Conservation (phyloP, 2,113 vertebrate genomes). For the Crocuta crocuta region DNA sequence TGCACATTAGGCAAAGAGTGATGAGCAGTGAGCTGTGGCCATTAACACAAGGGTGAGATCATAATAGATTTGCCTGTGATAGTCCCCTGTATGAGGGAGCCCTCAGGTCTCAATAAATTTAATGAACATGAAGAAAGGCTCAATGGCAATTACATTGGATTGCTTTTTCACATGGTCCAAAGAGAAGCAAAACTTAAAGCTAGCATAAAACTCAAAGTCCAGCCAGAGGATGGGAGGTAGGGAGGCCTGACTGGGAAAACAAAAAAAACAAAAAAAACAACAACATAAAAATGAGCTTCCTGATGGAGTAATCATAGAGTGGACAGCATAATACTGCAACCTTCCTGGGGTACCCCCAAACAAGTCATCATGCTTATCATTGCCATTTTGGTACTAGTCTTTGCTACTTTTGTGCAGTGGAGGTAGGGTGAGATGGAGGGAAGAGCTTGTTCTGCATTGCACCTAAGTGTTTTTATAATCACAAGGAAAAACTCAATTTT, state of each 20-base stretch:
- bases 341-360: neutral
- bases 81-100: accelerated
- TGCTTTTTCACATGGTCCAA: neutral
- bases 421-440: neutral
- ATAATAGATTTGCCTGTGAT: neutral
- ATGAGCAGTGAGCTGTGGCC: neutral
- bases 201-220: neutral
- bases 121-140: neutral
- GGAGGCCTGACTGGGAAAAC: neutral
- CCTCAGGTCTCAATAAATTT: neutral
- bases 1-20: neutral
- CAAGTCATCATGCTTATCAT: neutral
- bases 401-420: neutral
- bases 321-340: neutral
- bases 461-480: neutral
- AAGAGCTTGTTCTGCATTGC: neutral
- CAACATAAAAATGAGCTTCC: neutral
- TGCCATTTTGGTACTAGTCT: neutral
- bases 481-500: neutral
- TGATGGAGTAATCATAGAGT: neutral
- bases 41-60: neutral
- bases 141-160: neutral
- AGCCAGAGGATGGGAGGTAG: neutral
- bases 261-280: too few relatives aligned
- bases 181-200: neutral